Evolutionary conservation across 2,888 invertebrate species (phyloP).

Genomic region (Bembecia ichneumoniformis): DNA sequence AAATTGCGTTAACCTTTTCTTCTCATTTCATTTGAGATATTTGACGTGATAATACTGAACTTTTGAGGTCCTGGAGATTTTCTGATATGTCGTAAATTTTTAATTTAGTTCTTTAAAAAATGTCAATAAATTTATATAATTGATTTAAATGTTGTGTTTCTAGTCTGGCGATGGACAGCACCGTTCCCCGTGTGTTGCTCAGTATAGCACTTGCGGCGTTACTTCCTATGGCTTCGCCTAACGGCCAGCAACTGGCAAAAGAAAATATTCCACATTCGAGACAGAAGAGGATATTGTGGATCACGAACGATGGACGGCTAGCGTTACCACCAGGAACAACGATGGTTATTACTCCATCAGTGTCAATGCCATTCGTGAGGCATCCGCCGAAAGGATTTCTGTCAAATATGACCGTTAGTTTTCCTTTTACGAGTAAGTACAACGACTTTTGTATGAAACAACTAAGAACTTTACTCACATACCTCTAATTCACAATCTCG

Average conservation of each 20-base stretch:
- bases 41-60: no score
- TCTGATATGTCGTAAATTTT: no score
- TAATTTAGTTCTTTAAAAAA: no score
- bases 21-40: no score
- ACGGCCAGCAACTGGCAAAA: conserved; percentile 37
- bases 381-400: conserved; percentile 89
- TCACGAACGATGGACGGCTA: conserved; percentile 86
- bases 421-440: conserved; percentile 87
- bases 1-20: no score
- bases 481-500: neutral
- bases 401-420: conserved; percentile 86
- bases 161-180: conserved; percentile 57
- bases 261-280: conserved; percentile 76
- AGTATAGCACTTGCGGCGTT: conserved; percentile 60
- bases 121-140: no score
- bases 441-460: no score
- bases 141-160: neutral
- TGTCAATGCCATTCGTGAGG: conserved; percentile 85
- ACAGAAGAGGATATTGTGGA: conserved; percentile 87
- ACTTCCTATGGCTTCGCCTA: conserved; percentile 52
- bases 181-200: conserved; percentile 53
- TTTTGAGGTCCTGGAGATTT: no score
- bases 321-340: conserved; percentile 88
- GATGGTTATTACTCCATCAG: conserved; percentile 83
- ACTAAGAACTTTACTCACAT: no score